Percentiles rank a stretch among this genome's conserved stretches.
Conservation (phyloP, 1,140 invertebrate species). For the Panagrolaimus sp. region DNA sequence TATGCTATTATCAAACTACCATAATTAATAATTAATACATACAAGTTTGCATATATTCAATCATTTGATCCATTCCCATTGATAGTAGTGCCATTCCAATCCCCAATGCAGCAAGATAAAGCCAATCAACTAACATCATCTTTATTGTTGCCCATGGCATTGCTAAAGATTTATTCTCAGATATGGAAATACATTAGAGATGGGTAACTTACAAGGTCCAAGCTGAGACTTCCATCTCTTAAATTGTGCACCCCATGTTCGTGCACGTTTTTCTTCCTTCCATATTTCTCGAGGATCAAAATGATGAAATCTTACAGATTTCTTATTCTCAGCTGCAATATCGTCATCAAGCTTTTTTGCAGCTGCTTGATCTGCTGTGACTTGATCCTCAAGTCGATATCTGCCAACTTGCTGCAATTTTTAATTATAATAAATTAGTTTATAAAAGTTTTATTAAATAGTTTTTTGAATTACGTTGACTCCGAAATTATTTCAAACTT, state of each 20-base stretch:
- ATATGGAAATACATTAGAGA: neutral
- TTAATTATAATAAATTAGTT: no score
- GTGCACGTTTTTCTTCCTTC: conserved; percentile 32
- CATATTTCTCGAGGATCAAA: conserved; percentile 31
- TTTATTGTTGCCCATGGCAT: conserved; percentile 22
- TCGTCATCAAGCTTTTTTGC: conserved; percentile 27
- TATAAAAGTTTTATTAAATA: no score
- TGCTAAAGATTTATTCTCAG: neutral
- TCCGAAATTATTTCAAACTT: no score
- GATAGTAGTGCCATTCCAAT: conserved; percentile 51
- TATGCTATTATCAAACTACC: neutral
- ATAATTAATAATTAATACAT: conserved; percentile 2
- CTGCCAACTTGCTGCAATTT: conserved; percentile 41
- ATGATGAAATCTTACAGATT: conserved; percentile 43
- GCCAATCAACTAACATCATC: conserved; percentile 46
- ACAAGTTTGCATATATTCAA: conserved; percentile 52
- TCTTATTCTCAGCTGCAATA: conserved; percentile 21
- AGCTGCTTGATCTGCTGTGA: neutral
- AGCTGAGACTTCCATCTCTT: conserved; percentile 26
- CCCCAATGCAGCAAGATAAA: conserved; percentile 50
- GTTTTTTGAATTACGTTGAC: no score
- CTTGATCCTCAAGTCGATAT: conserved; percentile 39
- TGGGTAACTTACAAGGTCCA: conserved; percentile 24
- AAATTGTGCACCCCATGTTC: conserved; percentile 30
- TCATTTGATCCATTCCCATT: conserved; percentile 47